Base-by-base conservation (phyloP, 2,113 vertebrate species). In the Reinhardtius hippoglossoides region DNA sequence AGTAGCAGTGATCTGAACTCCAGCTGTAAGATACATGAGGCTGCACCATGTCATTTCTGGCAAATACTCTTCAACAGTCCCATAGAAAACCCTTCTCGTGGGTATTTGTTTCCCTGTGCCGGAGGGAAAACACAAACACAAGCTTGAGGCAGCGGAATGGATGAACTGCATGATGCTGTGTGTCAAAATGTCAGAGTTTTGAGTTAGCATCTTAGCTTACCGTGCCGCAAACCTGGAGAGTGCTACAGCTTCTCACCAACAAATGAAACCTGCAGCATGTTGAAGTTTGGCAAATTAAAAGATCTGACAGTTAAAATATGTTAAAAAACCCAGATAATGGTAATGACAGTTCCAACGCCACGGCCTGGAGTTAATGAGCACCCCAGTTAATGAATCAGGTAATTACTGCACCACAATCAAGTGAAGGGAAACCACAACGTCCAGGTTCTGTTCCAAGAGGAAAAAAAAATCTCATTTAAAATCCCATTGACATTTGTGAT, bases 131-230 rank as follows among this genome's bases (percentile, higher is more conserved):
- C 13, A 55, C n/a, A 21, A 55, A 23, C 9, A 24, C 9, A 48
- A 3, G 37, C 54, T 68, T 12, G n/a, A 40, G 44, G 64, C 31
- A n/a, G 16, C 15, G 54, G 15, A 71, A 18, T 12, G 40, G 60
- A 57, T 57, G 24, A 68, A 64, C n/a, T 56, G 57, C 35, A 54
- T 24, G 21, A 6, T 55, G 42, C 18, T 27, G 23, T 35, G 37
- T 76, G 59, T 69, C 73, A 73, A 73, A 60, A 35, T 66, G 46
- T 31, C 62, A 73, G 24, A 3, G 26, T 61, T 31, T 35, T 18
- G 14, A 52, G 58, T 59, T 52, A 21, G 24, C 27, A 24, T 37
- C 35, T 37, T 9, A 37, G 35, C 35, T 37, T 37, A 37, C 35
- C 35, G 9, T 1, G 35, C 8, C 9, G 9, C 35, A 37, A 23